These are phyloP conservation scores for Dynastes grantii DNA, from an alignment of 2,888 invertebrate species.

Conservation along the genomic window DNA sequence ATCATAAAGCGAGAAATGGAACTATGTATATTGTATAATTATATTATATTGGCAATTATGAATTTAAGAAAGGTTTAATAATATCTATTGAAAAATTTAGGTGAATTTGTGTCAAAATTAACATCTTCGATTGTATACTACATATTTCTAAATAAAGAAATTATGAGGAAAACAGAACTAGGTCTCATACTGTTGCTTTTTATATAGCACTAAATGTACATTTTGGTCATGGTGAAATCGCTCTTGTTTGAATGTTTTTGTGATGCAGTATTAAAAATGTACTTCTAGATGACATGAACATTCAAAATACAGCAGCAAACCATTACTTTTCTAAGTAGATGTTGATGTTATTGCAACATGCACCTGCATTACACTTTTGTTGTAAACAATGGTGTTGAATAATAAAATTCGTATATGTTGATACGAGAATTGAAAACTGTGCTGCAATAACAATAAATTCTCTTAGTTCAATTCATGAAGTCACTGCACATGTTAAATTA, in stretches of 20 bases:
- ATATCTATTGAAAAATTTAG: conserved; percentile 46
- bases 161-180: conserved; percentile 54
- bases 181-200: conserved; percentile 61
- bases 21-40: conserved; percentile 33
- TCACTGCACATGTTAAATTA: conserved; percentile 65
- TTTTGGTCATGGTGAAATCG: conserved; percentile 49
- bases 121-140: conserved; percentile 47
- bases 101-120: conserved; percentile 46
- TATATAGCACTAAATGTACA: conserved; percentile 58
- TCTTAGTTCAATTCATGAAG: conserved; percentile 55
- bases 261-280: conserved; percentile 52
- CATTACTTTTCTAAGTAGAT: conserved; percentile 48
- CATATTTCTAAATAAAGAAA: conserved; percentile 49
- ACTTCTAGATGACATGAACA: conserved; percentile 33
- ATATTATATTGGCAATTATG: conserved; percentile 28
- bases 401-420: conserved; percentile 20
- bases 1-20: conserved; percentile 27
- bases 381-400: background rate
- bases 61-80: conserved; percentile 22
- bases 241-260: conserved; percentile 47
- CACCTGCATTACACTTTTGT: background rate
- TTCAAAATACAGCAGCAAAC: conserved; percentile 30
- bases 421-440: conserved; percentile 9
- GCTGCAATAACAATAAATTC: conserved; percentile 59
- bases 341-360: conserved; percentile 49